A percentile compares a stretch with the other conserved stretches of the same genome.
Evolutionary conservation across 2,113 vertebrate genomes (phyloP).

Genomic region (Ia io): DNA sequence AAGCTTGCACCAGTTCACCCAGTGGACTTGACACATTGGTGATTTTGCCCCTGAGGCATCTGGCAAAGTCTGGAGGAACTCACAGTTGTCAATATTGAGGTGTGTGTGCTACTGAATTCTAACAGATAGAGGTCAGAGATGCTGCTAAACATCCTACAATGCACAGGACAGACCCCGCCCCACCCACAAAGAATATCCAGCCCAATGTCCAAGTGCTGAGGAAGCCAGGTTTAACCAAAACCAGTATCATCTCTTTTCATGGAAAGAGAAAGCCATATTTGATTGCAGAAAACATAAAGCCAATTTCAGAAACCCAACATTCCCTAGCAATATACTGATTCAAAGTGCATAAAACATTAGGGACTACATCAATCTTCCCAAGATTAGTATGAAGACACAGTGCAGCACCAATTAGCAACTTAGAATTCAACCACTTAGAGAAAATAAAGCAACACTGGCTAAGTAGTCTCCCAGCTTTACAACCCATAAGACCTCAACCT

Average conservation of each 20-base stretch:
- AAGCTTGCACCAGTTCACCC: background rate
- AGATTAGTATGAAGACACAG: background rate
- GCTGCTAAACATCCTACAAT: background rate
- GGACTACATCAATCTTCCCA: background rate
- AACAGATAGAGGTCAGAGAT: background rate
- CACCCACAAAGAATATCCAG: background rate
- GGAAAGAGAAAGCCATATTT: background rate
- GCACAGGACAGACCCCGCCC: background rate
- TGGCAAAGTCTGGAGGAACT: background rate
- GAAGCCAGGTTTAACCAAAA: background rate
- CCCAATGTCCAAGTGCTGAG: accelerated
- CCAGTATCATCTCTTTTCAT: background rate
- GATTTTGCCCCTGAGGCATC: background rate
- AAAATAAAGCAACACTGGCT: background rate
- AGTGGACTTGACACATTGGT: background rate
- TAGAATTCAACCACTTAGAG: background rate
- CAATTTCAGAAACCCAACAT: background rate
- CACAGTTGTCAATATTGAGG: background rate
- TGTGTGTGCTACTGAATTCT: background rate
- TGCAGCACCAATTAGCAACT: background rate
- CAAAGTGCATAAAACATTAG: background rate
- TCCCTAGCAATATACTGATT: background rate
- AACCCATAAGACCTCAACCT: background rate
- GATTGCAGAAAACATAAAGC: background rate
- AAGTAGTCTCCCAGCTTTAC: background rate